A percentile compares a stretch with the other conserved stretches of the same genome.
Conservation (phyloP, 2,113 vertebrate genomes). For the Dolichallabes microphthalmus region DNA sequence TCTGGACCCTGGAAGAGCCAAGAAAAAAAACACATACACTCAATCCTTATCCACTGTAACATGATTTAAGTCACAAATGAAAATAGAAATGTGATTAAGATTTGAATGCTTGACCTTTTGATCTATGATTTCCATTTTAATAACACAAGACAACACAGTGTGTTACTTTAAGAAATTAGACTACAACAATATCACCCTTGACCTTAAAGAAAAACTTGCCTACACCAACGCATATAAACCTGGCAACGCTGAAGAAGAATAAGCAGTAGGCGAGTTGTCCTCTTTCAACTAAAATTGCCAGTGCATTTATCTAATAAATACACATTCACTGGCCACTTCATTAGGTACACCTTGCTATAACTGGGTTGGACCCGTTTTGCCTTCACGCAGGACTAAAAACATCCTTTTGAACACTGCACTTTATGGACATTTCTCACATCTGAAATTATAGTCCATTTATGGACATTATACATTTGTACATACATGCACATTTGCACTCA, state of each 20-base stretch:
- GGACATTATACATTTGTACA: no score
- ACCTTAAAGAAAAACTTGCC: neutral
- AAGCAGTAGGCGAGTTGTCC: neutral
- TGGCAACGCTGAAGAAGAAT: neutral
- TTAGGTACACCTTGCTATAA: no score
- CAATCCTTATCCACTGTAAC: neutral
- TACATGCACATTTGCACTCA: no score
- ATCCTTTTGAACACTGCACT: no score
- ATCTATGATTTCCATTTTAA: neutral
- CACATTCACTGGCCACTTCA: no score
- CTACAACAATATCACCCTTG: neutral
- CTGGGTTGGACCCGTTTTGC: no score
- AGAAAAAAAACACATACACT: neutral
- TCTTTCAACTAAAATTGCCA: neutral
- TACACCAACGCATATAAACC: neutral
- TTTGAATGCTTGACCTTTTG: neutral
- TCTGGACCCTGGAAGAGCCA: conserved; percentile 81
- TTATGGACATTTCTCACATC: no score
- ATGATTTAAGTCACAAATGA: neutral
- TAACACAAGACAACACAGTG: neutral
- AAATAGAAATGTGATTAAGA: neutral
- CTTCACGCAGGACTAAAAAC: no score
- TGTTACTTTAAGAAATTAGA: neutral
- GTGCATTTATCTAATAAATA: neutral
- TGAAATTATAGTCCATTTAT: no score